phyloP scores from a whole-genome alignment of 2,113 vertebrate genomes.

The Charina bottae region DNA sequence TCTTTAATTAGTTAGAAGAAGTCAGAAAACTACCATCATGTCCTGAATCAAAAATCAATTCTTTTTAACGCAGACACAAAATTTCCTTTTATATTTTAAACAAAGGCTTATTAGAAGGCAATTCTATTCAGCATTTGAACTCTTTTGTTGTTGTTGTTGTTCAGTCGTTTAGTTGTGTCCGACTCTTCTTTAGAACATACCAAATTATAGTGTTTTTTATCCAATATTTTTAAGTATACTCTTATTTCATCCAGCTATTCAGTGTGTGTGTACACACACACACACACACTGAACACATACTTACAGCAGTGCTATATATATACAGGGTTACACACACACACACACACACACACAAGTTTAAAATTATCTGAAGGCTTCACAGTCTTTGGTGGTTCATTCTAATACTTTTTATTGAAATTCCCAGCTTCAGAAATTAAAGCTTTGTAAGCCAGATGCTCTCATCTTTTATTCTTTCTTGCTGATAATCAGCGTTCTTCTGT shows the following conservation, averaged over 20 bases:
- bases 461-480: background rate
- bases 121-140: background rate
- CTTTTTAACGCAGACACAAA: background rate
- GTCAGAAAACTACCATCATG: background rate
- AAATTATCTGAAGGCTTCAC: background rate
- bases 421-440: background rate
- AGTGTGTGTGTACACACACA: background rate
- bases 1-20: background rate
- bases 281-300: too few relatives aligned
- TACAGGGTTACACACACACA: background rate
- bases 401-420: constrained; percentile 10
- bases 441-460: constrained; percentile 1
- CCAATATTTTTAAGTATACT: background rate
- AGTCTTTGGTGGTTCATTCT: background rate
- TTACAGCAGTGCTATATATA: too few relatives aligned
- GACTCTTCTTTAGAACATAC: too few relatives aligned
- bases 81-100: background rate
- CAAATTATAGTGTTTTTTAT: background rate
- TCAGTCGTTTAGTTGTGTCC: too few relatives aligned
- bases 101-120: background rate
- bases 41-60: background rate
- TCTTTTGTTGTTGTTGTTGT: too few relatives aligned
- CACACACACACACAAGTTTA: background rate
- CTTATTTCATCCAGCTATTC: background rate
- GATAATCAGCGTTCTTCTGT: background rate